phyloP scores from a whole-genome alignment of 2,888 invertebrate genomes.

The Agonopterix subpropinquella region DNA sequence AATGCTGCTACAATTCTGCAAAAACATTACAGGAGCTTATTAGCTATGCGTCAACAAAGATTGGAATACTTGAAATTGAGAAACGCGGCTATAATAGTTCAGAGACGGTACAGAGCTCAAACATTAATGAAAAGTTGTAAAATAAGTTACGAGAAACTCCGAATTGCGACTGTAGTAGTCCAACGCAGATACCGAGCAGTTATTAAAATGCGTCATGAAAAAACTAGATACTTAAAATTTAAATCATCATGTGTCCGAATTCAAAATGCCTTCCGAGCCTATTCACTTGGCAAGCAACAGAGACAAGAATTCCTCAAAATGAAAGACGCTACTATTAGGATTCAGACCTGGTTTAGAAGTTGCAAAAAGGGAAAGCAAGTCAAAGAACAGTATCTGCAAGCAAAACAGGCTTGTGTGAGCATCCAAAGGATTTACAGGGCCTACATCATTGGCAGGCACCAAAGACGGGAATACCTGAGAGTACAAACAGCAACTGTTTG shows the following conservation, averaged over 20 bases:
- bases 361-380: slow-evolving; percentile 29
- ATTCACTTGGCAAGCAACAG: slow-evolving; percentile 30
- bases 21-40: slow-evolving; percentile 49
- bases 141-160: slow-evolving; percentile 30
- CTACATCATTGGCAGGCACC: slow-evolving; percentile 35
- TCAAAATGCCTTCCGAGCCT: slow-evolving; percentile 56
- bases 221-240: slow-evolving; percentile 29
- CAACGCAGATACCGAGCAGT: slow-evolving; percentile 60
- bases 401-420: slow-evolving; percentile 43
- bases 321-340: slow-evolving; percentile 37
- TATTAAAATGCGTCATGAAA: slow-evolving; percentile 40
- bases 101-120: slow-evolving; percentile 48
- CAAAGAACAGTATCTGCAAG: slow-evolving; percentile 31
- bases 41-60: slow-evolving; percentile 45
- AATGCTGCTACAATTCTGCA: slow-evolving; percentile 42
- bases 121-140: slow-evolving; percentile 33
- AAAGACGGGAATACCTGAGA: slow-evolving; percentile 43
- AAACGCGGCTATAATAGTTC: slow-evolving; percentile 43
- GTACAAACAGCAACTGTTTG: slow-evolving; percentile 43
- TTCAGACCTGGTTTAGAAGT: slow-evolving; percentile 67
- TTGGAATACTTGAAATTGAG: slow-evolving; percentile 22
- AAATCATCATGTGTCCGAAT: slow-evolving; percentile 40
- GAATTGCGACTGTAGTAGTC: slow-evolving; percentile 38
- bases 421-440: slow-evolving; percentile 64
- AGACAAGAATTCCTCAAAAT: slow-evolving; percentile 30